Evolutionary conservation across 1,140 invertebrate genomes (phyloP), one percentile per base, ranked within the genome.

Genomic region (Meloidogyne chitwoodi): DNA sequence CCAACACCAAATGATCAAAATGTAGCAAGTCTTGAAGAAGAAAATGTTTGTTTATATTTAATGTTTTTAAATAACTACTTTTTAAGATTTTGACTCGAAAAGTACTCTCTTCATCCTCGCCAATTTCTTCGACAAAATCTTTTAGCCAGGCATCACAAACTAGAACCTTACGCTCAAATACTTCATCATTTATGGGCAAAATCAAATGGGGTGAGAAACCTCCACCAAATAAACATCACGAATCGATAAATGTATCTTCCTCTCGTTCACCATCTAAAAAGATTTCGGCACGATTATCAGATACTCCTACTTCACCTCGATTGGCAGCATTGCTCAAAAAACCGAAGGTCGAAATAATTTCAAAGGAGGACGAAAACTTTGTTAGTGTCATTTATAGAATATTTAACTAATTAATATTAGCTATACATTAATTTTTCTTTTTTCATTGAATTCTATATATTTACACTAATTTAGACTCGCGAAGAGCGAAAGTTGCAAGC

Each of bases 401-500:
- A 48, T 19, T 19, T 48, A n/a, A 56, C 48, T 56, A 12, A 41
- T 12, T 41, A 12, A 12, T 41, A 41, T 12, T 41, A 11, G 38
- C 11, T 12, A 12, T 1, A 41, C 14, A 12, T 41, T 41, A 1
- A 41, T 41, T 41, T 41, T 41, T 12, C 14, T 41, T n/a, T n/a
- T n/a, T n/a, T n/a, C n/a, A n/a, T n/a, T n/a, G n/a, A n/a, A n/a
- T 41, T 41, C 38, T 41, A 11, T 41, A 41, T 11, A 8, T 38
- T 38, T 38, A 11, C 6, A 8, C 11, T 38, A 38, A 5, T 66
- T 63, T 64, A 74, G 71, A 31, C 38, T 38, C 71, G 71, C 10
- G 71, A 74, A 12, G 71, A 74, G 12, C 71, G 71, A 4, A 74
- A 62, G 64, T 27, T 74, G 19, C 71, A 74, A 34, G 56, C 41